Conservation (phyloP, 2,797 vertebrate genomes). For the Taeniopygia guttata region DNA sequence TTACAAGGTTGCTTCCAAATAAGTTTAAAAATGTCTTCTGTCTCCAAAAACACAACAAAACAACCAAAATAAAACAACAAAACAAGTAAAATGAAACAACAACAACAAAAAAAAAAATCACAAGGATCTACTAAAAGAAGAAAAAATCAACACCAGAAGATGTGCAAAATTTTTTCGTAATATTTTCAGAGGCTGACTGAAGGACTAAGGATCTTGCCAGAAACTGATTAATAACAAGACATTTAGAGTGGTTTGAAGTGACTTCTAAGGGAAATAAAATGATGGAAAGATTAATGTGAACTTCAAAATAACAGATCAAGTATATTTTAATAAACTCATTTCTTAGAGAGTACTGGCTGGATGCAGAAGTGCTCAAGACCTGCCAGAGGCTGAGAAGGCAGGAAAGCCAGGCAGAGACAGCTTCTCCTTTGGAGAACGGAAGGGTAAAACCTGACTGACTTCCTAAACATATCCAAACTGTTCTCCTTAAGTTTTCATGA, state of each 20-base stretch:
- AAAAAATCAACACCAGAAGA: not conserved
- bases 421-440: not conserved
- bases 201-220: not conserved
- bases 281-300: not conserved
- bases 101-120: not conserved
- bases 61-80: not conserved
- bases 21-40: not conserved
- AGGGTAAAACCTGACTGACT: not conserved
- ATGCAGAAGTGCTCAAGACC: not conserved
- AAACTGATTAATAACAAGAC: not conserved
- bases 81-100: not conserved
- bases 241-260: not conserved
- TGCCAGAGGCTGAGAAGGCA: not conserved
- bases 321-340: not conserved
- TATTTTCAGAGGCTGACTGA: not conserved
- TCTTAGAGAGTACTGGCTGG: not conserved
- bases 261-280: not conserved
- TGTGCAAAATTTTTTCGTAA: not conserved
- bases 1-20: not conserved
- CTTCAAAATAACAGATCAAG: not conserved
- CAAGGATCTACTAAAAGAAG: not conserved
- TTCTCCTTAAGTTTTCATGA: not conserved
- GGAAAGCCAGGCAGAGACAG: not conserved
- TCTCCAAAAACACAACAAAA: not conserved
- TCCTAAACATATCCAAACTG: not conserved